A percentile compares a stretch with the other conserved stretches of the same genome.
Evolutionary conservation across 2,888 invertebrate species (phyloP).

Genomic region (Erpobdella octoculata): DNA sequence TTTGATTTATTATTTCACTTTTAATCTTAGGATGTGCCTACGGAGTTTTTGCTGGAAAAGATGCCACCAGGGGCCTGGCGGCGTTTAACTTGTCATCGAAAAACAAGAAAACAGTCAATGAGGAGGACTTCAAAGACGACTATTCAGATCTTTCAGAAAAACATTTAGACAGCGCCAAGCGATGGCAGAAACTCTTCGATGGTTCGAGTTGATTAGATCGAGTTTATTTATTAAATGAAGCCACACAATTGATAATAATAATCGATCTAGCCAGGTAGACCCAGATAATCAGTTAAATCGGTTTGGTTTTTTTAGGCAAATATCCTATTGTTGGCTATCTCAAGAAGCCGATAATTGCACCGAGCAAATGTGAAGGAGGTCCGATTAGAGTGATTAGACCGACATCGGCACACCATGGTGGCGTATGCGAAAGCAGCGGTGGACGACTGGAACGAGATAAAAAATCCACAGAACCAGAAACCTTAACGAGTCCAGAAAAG

Average conservation of each 20-base stretch:
- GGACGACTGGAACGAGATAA: background rate
- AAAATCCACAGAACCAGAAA: background rate
- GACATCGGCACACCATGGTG: too few species aligned
- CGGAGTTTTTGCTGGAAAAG: slow-evolving; percentile 25
- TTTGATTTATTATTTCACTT: too few species aligned
- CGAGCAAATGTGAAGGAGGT: background rate
- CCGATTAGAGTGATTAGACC: background rate
- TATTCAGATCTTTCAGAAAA: background rate
- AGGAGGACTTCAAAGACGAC: background rate
- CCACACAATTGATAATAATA: too few species aligned
- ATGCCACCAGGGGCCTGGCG: slow-evolving; percentile 26
- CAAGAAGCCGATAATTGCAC: background rate
- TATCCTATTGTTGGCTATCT: slow-evolving; percentile 7
- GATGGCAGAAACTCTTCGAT: slow-evolving; percentile 27
- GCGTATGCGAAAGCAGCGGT: too few species aligned
- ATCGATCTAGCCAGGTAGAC: too few species aligned
- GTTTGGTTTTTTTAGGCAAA: background rate
- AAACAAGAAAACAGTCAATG: background rate
- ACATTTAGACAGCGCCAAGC: slow-evolving; percentile 22
- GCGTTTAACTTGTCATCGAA: slow-evolving; percentile 18
- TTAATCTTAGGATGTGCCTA: slow-evolving; percentile 22
- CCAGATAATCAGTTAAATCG: too few species aligned
- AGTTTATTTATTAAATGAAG: too few species aligned
- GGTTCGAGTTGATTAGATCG: background rate
- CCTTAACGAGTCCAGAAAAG: background rate